Evolutionary conservation across 2,797 vertebrate species (phyloP).

Genomic region (Chloroceryle amazona): DNA sequence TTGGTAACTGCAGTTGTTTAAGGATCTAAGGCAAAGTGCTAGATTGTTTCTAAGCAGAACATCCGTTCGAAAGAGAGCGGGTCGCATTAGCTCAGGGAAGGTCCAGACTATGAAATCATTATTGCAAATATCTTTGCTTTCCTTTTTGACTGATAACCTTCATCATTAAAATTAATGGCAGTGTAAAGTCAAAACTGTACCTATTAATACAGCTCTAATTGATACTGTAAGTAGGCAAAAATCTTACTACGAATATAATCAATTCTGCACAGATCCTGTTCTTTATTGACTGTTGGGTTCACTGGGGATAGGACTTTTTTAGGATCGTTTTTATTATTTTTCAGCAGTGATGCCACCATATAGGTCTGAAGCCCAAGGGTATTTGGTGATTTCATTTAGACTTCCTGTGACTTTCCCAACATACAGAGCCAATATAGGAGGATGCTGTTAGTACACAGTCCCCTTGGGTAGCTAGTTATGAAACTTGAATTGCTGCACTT

Average conservation of each 20-base stretch:
- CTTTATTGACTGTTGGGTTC: conserved; percentile 60
- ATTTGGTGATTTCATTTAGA: conserved; percentile 71
- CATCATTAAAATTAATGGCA: conserved; percentile 80
- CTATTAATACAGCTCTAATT: conserved; percentile 78
- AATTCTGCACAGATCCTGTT: conserved; percentile 70
- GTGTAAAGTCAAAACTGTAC: conserved; percentile 49
- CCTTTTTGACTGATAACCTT: conserved; percentile 77
- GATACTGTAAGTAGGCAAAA: conserved; percentile 49
- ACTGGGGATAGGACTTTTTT: conserved; percentile 8
- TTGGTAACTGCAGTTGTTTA: neutral
- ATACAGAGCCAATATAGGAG: conserved; percentile 52
- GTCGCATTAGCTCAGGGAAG: conserved; percentile 4
- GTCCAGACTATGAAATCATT: conserved; percentile 27
- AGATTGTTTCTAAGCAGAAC: neutral
- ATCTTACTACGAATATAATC: conserved; percentile 63
- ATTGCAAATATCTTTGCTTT: conserved; percentile 41
- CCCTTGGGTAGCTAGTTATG: conserved; percentile 78
- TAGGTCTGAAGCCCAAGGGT: conserved; percentile 18
- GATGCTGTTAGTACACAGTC: conserved; percentile 67
- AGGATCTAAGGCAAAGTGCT: neutral
- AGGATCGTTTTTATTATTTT: conserved; percentile 53
- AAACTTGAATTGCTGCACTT: conserved; percentile 84
- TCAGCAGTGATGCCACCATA: conserved; percentile 57
- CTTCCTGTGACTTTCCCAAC: conserved; percentile 78
- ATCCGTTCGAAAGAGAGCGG: neutral